phyloP scores from a whole-genome alignment of 2,888 invertebrate species.

The Anarsia innoxiella region DNA sequence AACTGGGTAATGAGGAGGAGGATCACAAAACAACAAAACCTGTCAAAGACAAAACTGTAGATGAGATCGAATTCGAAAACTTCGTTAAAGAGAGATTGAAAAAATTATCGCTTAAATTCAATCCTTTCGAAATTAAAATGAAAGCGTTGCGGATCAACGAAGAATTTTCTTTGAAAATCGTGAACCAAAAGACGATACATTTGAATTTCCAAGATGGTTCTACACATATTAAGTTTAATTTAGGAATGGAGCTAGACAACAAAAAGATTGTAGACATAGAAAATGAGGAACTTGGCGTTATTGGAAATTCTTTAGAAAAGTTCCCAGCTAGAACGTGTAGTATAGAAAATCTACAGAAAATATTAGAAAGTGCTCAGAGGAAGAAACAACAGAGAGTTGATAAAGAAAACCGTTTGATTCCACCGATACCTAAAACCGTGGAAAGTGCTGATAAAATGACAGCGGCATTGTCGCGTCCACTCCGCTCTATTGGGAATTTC shows the following conservation, averaged over 20 bases:
- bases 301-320: constrained; percentile 32
- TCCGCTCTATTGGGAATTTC: no score
- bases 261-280: constrained; percentile 62
- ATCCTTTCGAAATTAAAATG: constrained; percentile 49
- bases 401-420: no score
- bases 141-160: constrained; percentile 66
- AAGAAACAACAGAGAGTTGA: no score
- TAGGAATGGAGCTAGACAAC: constrained; percentile 68
- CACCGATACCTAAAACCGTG: no score
- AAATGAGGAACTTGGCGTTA: constrained; percentile 32
- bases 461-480: no score
- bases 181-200: constrained; percentile 59
- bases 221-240: constrained; percentile 54
- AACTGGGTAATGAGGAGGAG: constrained; percentile 28
- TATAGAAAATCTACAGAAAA: constrained; percentile 43
- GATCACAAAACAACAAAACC: no score
- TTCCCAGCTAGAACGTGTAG: constrained; percentile 51
- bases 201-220: constrained; percentile 55
- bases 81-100: not conserved
- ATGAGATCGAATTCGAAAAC: constrained; percentile 1
- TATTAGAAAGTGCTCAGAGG: constrained; percentile 32
- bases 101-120: not conserved
- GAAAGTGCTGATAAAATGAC: no score
- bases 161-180: constrained; percentile 52
- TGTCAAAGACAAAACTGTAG: not conserved